These are phyloP conservation scores for Cygnus olor DNA, from an alignment of 2,797 vertebrate genomes.

Conservation along the genomic window DNA sequence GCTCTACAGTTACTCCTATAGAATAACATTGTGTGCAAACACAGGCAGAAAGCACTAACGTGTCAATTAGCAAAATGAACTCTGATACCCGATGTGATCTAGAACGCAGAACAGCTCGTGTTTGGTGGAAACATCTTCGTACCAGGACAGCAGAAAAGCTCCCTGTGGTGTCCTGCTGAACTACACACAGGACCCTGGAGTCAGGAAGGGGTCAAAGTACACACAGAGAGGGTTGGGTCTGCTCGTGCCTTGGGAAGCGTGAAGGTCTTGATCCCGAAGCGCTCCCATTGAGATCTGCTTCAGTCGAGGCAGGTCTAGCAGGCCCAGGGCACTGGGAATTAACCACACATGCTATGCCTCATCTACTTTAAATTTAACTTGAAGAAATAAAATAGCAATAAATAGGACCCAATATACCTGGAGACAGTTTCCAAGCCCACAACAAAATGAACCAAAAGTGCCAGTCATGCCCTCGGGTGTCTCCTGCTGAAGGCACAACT, in stretches of 20 bases:
- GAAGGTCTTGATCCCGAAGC: neutral
- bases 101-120: neutral
- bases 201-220: neutral
- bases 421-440: neutral
- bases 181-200: neutral
- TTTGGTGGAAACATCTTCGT: neutral
- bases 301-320: neutral
- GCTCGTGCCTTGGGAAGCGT: fast-evolving
- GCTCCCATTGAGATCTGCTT: neutral
- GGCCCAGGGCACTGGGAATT: neutral
- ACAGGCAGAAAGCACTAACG: neutral
- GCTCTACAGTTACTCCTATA: conserved; percentile 49
- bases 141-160: neutral
- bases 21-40: conserved; percentile 1
- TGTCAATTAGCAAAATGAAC: neutral
- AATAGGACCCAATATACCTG: neutral
- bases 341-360: neutral
- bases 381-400: neutral
- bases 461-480: neutral
- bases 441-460: neutral
- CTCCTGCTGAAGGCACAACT: neutral
- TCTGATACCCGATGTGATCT: neutral
- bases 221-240: fast-evolving
- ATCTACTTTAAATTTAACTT: neutral
- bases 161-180: neutral